These are phyloP conservation scores for Lagopus muta DNA, from an alignment of 2,113 vertebrate species.

Conservation along the genomic window DNA sequence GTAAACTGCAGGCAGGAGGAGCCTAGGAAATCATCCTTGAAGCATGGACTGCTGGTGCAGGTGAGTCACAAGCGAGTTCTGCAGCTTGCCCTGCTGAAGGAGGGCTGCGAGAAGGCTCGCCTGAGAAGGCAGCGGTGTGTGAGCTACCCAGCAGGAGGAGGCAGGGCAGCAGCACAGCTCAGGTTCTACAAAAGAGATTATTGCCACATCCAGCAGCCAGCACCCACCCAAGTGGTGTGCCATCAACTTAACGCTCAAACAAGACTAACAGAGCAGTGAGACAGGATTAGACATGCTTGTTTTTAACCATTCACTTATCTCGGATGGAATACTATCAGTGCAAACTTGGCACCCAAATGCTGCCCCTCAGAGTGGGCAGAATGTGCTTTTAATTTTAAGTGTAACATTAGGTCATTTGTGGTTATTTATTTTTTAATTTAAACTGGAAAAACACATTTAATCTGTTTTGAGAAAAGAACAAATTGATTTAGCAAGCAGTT, in stretches of 20 bases:
- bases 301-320: conserved; percentile 67
- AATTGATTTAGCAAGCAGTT: conserved; percentile 56
- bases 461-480: conserved; percentile 60
- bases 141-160: not conserved
- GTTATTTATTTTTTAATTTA: conserved; percentile 61
- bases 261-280: conserved; percentile 27
- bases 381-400: conserved; percentile 22
- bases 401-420: conserved; percentile 8
- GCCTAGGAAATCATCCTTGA: not conserved
- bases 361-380: conserved; percentile 9
- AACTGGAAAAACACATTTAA: conserved; percentile 55
- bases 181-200: conserved; percentile 28
- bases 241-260: conserved; percentile 54
- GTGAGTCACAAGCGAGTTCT: conserved; percentile 30
- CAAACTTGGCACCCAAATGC: conserved; percentile 50
- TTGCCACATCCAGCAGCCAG: conserved; percentile 51
- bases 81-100: not conserved
- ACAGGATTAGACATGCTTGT: conserved; percentile 73
- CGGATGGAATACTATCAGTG: conserved; percentile 39
- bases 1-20: not conserved
- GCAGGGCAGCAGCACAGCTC: not conserved
- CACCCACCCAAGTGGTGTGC: conserved; percentile 55
- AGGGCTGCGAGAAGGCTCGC: not conserved
- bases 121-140: not conserved
- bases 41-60: not conserved